Evolutionary conservation across 2,888 invertebrate genomes (phyloP), one percentile per base, ranked within the genome.

Genomic region (Pammene fasciana): DNA sequence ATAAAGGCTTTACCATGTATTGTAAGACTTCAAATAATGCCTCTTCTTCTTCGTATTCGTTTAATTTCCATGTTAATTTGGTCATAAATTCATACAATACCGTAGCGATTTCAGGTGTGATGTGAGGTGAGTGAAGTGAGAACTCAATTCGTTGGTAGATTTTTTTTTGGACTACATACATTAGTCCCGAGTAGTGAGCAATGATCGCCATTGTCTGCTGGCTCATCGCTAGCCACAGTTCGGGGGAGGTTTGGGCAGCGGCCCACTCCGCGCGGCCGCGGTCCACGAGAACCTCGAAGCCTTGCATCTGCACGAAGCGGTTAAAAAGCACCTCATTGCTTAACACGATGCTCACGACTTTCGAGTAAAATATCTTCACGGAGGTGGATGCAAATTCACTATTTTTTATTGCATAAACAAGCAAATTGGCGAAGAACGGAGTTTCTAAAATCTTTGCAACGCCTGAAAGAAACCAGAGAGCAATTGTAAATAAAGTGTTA

Each of bases 291-390:
- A 67, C 43, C 6, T 70, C 52, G 18, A 79, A 68, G 0, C 76
- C 79, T 14, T 77, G 75, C 64, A 74, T 70, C 55, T 76, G 77
- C 38, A 26, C 16, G 45, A 84, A 70, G 72, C 80, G 81, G 66
- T 72, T 79, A 66, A 81, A 84, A 60, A 82, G 82, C 4, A 84
- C 73, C 61, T 84, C 84, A 72, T 82, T 82, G 65, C 76, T 76
- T 26, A 79, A 77, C 9, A 82, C 74, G 10, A 78, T 61, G 0
- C 78, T 76, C 6, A 78, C 52, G 1, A 84, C 65, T 72, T 82
- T 74, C 16, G 80, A 67, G 3, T 81, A 59, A 59, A 85, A 81
- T 10, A 77, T 73, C 72, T 79, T 79, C 8, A 79, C 78, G 6
- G 79, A 71, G 0, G 68, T 75, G 7, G 77, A 71, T n/a, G 75